Conservation (phyloP, 2,888 invertebrate genomes). For the Aspidiotus rigidus region DNA sequence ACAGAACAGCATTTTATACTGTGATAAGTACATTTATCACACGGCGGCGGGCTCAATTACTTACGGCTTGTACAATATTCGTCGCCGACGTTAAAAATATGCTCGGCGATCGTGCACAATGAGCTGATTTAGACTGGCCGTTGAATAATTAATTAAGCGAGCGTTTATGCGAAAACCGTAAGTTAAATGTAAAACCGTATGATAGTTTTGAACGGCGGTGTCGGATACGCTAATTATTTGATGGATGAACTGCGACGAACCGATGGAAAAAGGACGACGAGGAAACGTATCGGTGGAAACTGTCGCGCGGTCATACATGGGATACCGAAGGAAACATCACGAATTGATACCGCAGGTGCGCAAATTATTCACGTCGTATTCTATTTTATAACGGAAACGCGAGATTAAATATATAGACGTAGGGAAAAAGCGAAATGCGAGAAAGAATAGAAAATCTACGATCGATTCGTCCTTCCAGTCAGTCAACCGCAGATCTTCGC, state of each 20-base stretch:
- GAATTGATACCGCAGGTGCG: conserved; percentile 23
- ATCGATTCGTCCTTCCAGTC: not conserved
- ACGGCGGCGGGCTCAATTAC: not conserved
- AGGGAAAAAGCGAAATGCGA: not conserved
- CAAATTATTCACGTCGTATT: not conserved
- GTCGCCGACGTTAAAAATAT: conserved; percentile 23
- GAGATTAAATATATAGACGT: too few relatives aligned
- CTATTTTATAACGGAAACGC: too few relatives aligned
- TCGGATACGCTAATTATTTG: conserved; percentile 26
- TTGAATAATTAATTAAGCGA: conserved; percentile 30
- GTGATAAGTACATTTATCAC: not conserved
- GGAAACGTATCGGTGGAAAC: not conserved
- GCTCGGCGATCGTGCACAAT: conserved; percentile 10
- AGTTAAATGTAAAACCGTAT: conserved; percentile 20
- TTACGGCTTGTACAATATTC: conserved; percentile 13
- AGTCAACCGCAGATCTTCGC: conserved; percentile 2
- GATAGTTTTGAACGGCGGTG: conserved; percentile 28
- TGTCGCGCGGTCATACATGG: conserved; percentile 8
- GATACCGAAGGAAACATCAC: conserved; percentile 15
- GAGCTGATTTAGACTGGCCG: conserved; percentile 19
- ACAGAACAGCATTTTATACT: not conserved
- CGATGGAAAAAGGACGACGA: not conserved
- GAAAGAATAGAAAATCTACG: not conserved
- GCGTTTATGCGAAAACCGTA: conserved; percentile 21
- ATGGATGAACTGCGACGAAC: conserved; percentile 26